Evolutionary conservation across 2,888 invertebrate genomes (phyloP).

Genomic region (Xanthorhoe spadicearia): DNA sequence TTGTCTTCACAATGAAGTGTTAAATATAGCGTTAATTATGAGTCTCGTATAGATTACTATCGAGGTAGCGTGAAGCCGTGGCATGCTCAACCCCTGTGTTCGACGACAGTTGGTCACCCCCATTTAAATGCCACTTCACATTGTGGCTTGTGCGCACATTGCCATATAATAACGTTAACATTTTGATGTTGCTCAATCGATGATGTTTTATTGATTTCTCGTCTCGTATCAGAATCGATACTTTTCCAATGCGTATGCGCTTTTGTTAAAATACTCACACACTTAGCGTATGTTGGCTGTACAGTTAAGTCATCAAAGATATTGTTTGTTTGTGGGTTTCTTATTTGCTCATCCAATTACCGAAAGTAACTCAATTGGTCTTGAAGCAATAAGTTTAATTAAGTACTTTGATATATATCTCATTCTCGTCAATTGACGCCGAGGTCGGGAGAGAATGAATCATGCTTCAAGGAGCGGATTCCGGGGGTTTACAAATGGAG

Average conservation of each 20-base stretch:
- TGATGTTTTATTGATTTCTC: slow-evolving; percentile 44
- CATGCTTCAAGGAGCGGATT: slow-evolving; percentile 83
- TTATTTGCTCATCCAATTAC: slow-evolving; percentile 22
- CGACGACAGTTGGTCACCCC: slow-evolving; percentile 84
- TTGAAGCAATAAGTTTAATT: slow-evolving; percentile 50
- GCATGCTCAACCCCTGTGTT: slow-evolving; percentile 75
- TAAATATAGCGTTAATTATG: slow-evolving; percentile 78
- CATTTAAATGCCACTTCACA: slow-evolving; percentile 82
- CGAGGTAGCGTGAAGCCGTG: slow-evolving; percentile 77
- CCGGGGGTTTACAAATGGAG: slow-evolving; percentile 82
- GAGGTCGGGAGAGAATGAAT: slow-evolving; percentile 77
- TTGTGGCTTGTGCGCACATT: slow-evolving; percentile 82
- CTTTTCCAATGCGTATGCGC: slow-evolving; percentile 11
- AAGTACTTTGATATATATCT: slow-evolving; percentile 62
- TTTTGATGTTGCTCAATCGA: slow-evolving; percentile 66
- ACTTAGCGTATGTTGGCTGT: not conserved
- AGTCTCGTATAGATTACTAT: slow-evolving; percentile 80
- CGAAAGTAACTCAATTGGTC: slow-evolving; percentile 29
- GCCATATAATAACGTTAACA: slow-evolving; percentile 70
- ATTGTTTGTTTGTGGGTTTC: slow-evolving; percentile 4
- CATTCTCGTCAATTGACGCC: slow-evolving; percentile 71
- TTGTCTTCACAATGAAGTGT: slow-evolving; percentile 64
- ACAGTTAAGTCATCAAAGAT: not conserved
- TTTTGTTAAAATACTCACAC: slow-evolving; percentile 7
- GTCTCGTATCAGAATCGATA: slow-evolving; percentile 10